Evolutionary conservation across 1,140 invertebrate genomes (phyloP).

Genomic region (Drosophila melanica): DNA sequence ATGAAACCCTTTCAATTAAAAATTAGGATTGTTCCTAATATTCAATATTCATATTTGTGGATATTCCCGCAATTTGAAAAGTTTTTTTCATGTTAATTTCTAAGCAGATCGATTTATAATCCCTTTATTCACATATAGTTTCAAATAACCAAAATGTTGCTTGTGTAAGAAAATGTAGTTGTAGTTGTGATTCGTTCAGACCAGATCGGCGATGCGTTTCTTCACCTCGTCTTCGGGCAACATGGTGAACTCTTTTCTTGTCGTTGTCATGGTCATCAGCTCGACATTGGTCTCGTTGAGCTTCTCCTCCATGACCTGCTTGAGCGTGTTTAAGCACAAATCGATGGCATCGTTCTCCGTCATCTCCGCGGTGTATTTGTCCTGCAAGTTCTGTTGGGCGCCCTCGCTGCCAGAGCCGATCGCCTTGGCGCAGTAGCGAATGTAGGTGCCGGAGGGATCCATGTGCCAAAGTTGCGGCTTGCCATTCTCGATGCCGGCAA

Average conservation of each 20-base stretch:
- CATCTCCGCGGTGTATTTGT: slow-evolving; percentile 91
- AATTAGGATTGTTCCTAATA: too few species aligned
- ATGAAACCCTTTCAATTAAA: too few species aligned
- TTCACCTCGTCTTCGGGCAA: slow-evolving; percentile 95
- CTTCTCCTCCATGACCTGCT: slow-evolving; percentile 99
- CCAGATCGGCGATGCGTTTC: slow-evolving; percentile 88
- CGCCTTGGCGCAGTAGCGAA: slow-evolving; percentile 99
- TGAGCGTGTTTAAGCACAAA: slow-evolving; percentile 95
- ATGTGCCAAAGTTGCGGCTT: slow-evolving; percentile 97
- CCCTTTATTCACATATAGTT: slow-evolving; percentile 69
- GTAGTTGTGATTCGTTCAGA: slow-evolving; percentile 55
- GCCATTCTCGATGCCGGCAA: slow-evolving; percentile 94
- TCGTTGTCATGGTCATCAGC: slow-evolving; percentile 96
- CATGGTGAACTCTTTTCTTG: slow-evolving; percentile 93
- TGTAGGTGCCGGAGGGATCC: slow-evolving; percentile 99
- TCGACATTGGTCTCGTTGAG: slow-evolving; percentile 99
- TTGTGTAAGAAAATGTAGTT: slow-evolving; percentile 8
- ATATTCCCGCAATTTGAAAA: neutral
- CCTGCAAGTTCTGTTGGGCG: slow-evolving; percentile 97
- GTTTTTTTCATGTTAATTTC: neutral
- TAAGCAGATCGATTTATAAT: slow-evolving; percentile 63
- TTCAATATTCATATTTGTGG: too few species aligned
- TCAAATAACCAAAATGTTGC: slow-evolving; percentile 43
- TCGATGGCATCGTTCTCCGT: slow-evolving; percentile 98
- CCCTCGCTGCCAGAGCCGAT: slow-evolving; percentile 99